phyloP scores from a whole-genome alignment of 2,113 vertebrate species.

The Orcinus orca region DNA sequence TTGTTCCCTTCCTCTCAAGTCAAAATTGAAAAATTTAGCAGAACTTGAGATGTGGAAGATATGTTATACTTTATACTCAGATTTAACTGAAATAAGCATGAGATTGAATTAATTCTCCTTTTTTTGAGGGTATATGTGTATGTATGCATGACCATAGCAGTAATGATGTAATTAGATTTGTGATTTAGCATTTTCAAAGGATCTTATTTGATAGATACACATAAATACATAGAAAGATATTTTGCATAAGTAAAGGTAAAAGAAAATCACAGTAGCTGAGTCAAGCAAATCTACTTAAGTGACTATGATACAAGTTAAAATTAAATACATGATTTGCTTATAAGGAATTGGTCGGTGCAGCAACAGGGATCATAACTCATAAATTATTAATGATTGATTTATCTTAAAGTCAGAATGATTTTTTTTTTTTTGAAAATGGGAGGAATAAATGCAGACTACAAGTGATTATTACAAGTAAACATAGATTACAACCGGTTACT shows the following conservation, averaged over 20 bases:
- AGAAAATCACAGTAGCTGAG: background rate
- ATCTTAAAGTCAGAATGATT: background rate
- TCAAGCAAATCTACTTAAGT: background rate
- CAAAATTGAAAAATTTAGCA: background rate
- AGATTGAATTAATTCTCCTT: constrained; percentile 18
- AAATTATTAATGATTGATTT: background rate
- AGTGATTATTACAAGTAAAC: background rate
- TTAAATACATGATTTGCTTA: background rate
- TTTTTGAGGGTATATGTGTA: background rate
- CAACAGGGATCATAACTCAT: background rate
- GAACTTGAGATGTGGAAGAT: background rate
- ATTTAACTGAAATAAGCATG: constrained; percentile 1
- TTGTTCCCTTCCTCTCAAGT: background rate
- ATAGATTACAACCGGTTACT: background rate
- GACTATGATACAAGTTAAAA: background rate
- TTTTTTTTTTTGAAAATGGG: background rate
- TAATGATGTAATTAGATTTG: background rate
- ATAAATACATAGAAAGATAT: background rate
- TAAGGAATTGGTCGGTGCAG: background rate
- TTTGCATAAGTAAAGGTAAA: background rate
- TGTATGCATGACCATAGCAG: background rate
- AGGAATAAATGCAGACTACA: background rate
- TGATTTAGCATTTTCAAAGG: constrained; percentile 29
- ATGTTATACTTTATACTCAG: background rate
- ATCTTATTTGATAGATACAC: background rate